phyloP scores from a whole-genome alignment of 2,888 invertebrate genomes.

The Dynastes hyllus region DNA sequence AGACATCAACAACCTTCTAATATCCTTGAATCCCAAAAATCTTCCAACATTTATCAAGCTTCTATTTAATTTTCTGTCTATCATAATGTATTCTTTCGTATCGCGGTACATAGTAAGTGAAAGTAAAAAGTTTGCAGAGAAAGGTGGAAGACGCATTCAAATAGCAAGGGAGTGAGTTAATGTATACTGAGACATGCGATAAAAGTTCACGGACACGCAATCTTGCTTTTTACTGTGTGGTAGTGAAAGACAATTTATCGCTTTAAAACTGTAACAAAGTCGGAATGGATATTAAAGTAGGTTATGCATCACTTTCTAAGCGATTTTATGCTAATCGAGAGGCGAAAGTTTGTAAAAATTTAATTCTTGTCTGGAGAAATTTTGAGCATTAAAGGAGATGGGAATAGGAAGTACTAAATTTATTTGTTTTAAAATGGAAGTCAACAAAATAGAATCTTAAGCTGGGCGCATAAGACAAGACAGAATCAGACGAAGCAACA shows the following conservation, averaged over 20 bases:
- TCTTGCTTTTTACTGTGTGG: constrained; percentile 6
- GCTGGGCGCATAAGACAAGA: no score
- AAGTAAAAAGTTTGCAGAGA: neutral
- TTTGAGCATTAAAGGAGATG: no score
- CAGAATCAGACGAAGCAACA: no score
- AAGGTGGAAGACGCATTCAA: neutral
- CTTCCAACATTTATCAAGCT: no score
- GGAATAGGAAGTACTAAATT: neutral
- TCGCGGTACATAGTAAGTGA: neutral
- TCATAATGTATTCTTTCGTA: no score
- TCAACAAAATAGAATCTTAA: no score
- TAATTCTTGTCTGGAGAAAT: neutral
- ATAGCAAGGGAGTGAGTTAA: neutral
- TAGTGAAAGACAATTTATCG: constrained; percentile 2
- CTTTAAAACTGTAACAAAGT: constrained; percentile 37
- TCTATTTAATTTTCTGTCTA: no score
- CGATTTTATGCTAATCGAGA: constrained; percentile 27
- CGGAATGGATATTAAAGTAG: constrained; percentile 26
- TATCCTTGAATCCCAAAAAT: no score
- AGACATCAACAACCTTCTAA: no score
- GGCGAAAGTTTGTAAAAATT: constrained; percentile 21
- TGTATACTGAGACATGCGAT: constrained; percentile 32
- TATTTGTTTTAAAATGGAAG: constrained; percentile 13
- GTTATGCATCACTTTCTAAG: constrained; percentile 19
- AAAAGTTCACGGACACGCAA: constrained; percentile 34